Evolutionary conservation across 1,140 invertebrate genomes (phyloP), one percentile per base, ranked within the genome.

Genomic region (Camponotus pennsylvanicus): DNA sequence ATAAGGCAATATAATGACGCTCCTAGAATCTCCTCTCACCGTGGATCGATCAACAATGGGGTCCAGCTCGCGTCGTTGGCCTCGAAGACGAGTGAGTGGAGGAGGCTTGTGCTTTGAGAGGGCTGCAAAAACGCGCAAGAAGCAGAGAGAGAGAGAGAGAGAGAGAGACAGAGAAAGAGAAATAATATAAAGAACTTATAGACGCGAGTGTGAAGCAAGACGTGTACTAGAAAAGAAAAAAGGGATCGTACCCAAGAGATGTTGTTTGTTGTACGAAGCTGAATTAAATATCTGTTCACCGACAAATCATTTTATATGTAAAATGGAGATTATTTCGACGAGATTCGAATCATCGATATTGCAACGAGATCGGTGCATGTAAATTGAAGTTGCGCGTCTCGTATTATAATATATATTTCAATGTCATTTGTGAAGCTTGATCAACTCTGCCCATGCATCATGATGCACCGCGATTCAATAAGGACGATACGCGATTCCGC

Each of bases 241-340:
- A 76, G 88, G 85, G 89, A 67, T 80, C 69, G 85, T 75, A 80
- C 88, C 92, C 86, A 80, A 89, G 91, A 82, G 86, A 76, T 86
- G 69, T 77, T 85, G 87, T 86, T 75, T 89, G 85, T 85, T 84
- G 67, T 69, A 66, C 49, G 77, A 66, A 69, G 49, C 57, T 32
- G 40, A 86, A 77, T 73, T 34, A 57, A 89, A 85, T 89, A 45
- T 89, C 89, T 89, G 87, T 78, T 63, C 55, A 59, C 66, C 84
- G 76, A 77, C 40, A 57, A 88, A 86, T 89, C 80, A 77, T 77
- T 89, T 86, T 86, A 89, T 78, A 69, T 7, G 71, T 15, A 64
- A 32, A 55, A 45, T 21, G 18, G 15, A 27, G 15, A 45, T 21
- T 40, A 40, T 7, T 18, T 71, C 21, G 21, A 27, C 45, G 15